A percentile compares a stretch with the other conserved stretches of the same genome.
Conservation (phyloP, 2,113 vertebrate genomes). For the Lonchura striata region DNA sequence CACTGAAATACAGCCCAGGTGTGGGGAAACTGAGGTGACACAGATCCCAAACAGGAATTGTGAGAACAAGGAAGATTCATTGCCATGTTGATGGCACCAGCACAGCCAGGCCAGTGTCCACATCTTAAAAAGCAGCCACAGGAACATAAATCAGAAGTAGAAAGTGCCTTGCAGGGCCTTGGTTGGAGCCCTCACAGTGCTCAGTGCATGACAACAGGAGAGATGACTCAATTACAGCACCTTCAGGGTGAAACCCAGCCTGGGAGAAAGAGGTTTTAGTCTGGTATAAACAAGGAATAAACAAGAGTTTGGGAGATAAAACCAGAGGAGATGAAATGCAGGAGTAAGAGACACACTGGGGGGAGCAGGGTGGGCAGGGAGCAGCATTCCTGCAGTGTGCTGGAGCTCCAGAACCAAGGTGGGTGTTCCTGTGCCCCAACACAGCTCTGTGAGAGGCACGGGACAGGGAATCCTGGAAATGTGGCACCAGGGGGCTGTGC, state of each 20-base stretch:
- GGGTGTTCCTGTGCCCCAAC: neutral
- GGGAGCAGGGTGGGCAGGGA: neutral
- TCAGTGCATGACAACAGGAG: neutral
- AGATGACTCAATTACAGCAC: conserved; percentile 6
- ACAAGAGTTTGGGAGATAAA: neutral
- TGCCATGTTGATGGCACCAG: neutral
- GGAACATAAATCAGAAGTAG: neutral
- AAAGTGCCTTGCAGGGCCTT: neutral
- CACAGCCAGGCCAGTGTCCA: neutral
- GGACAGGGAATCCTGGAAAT: neutral
- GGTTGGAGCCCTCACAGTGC: neutral
- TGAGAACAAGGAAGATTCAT: neutral
- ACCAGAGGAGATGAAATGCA: neutral
- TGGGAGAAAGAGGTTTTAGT: neutral
- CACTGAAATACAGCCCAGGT: neutral
- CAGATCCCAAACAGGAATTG: neutral
- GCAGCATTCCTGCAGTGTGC: accelerated
- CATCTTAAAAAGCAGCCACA: neutral
- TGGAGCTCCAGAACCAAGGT: accelerated
- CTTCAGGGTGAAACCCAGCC: neutral
- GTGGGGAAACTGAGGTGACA: neutral
- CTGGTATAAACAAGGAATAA: neutral
- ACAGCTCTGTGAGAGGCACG: accelerated
- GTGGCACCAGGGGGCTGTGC: neutral
- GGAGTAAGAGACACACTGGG: neutral